Conservation (phyloP, 1,140 invertebrate genomes). For the Nebria ingens region DNA sequence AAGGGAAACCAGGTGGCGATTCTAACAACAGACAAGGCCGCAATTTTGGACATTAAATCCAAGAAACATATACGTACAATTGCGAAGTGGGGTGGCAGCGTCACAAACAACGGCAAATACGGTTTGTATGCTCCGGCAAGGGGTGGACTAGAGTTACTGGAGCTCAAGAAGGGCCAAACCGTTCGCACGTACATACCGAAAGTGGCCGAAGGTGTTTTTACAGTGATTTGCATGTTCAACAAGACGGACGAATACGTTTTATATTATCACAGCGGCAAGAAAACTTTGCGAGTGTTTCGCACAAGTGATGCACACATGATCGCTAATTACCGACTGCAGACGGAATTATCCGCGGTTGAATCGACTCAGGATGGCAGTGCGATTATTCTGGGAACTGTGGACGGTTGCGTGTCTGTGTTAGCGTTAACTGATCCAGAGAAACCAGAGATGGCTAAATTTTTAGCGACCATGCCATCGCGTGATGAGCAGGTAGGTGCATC, state of each 20-base stretch:
- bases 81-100: constrained; percentile 72
- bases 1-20: constrained; percentile 75
- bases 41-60: constrained; percentile 69
- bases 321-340: constrained; percentile 86
- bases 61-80: constrained; percentile 67
- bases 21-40: constrained; percentile 83
- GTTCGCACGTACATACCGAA: constrained; percentile 80
- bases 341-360: constrained; percentile 78
- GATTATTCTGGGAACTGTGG: constrained; percentile 81
- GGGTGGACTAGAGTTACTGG: constrained; percentile 86
- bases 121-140: constrained; percentile 84
- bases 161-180: constrained; percentile 71
- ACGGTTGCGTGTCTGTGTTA: constrained; percentile 87
- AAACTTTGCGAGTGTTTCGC: constrained; percentile 85
- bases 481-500: constrained; percentile 52
- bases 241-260: constrained; percentile 89
- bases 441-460: constrained; percentile 51
- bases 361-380: constrained; percentile 72
- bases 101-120: constrained; percentile 78
- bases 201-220: constrained; percentile 94
- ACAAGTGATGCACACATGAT: constrained; percentile 79
- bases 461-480: constrained; percentile 56
- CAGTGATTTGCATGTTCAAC: constrained; percentile 89
- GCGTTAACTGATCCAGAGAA: constrained; percentile 74
- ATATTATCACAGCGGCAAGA: constrained; percentile 91